Conservation (phyloP, 2,888 invertebrate species). For the Morpho deidamia region DNA sequence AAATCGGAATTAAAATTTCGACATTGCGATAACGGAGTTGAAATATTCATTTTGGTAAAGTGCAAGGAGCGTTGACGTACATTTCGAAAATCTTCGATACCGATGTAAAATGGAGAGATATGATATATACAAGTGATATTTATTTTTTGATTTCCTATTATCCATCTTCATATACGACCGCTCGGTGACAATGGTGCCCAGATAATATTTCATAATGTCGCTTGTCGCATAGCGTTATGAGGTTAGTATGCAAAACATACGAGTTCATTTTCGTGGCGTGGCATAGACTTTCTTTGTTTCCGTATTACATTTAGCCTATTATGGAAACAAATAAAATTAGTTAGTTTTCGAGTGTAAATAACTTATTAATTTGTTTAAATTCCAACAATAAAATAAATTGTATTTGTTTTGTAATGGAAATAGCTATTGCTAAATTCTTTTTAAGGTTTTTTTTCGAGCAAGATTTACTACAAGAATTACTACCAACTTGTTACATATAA, state of each 20-base stretch:
- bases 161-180: neutral
- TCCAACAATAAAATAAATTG: too few species aligned
- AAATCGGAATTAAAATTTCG: neutral
- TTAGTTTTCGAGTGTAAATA: too few species aligned
- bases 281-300: neutral
- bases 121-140: neutral
- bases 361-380: too few species aligned
- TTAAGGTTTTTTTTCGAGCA: too few species aligned
- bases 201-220: conserved; percentile 12
- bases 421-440: too few species aligned
- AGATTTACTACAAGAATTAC: too few species aligned
- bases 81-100: neutral
- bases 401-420: too few species aligned
- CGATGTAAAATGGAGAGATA: neutral
- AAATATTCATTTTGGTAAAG: neutral
- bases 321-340: too few species aligned
- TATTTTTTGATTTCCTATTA: neutral
- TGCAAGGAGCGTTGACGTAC: neutral
- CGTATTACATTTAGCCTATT: conserved; percentile 10
- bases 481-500: too few species aligned
- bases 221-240: neutral
- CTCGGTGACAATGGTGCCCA: conserved; percentile 6
- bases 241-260: neutral
- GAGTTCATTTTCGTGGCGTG: neutral
- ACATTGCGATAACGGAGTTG: neutral